These are phyloP conservation scores for Drosophila melanosoma DNA, from an alignment of 2,888 invertebrate genomes.

Conservation along the genomic window DNA sequence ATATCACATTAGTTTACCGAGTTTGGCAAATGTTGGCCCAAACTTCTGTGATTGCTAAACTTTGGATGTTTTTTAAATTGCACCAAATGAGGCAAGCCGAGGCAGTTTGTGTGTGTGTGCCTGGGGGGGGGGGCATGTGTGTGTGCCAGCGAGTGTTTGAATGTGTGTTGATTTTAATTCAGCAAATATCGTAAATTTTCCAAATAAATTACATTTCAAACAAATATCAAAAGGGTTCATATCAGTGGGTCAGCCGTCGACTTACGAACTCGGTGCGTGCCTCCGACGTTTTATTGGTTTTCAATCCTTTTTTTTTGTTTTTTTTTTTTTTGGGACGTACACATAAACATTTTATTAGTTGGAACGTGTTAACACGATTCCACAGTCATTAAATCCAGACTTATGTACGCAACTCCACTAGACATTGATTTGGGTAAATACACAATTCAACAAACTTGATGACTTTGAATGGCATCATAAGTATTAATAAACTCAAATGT, in stretches of 20 bases:
- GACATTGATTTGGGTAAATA: constrained; percentile 56
- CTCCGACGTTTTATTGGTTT: constrained; percentile 62
- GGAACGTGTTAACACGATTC: constrained; percentile 68
- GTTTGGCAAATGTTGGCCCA: constrained; percentile 42
- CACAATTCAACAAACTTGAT: constrained; percentile 29
- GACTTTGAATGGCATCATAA: constrained; percentile 34
- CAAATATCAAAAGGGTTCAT: constrained; percentile 73
- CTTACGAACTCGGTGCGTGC: constrained; percentile 56
- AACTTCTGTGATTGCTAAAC: constrained; percentile 55
- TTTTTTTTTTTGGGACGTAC: constrained; percentile 23
- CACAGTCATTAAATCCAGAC: constrained; percentile 35
- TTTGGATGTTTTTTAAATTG: constrained; percentile 69
- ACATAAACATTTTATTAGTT: constrained; percentile 77
- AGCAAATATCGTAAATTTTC: constrained; percentile 69
- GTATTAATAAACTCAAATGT: constrained; percentile 35
- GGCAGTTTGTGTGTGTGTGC: constrained; percentile 6
- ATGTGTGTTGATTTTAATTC: constrained; percentile 69
- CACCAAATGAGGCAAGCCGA: constrained; percentile 49
- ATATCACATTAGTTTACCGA: constrained; percentile 64
- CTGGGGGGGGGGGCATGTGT: background rate
- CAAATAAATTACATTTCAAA: constrained; percentile 73
- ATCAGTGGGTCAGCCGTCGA: constrained; percentile 46
- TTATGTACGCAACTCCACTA: constrained; percentile 16
- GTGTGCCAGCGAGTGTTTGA: background rate
- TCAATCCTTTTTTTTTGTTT: constrained; percentile 60